Evolutionary conservation across 2,797 vertebrate species (phyloP), one percentile per base, ranked within the genome.

Genomic region (Nannoperca australis): DNA sequence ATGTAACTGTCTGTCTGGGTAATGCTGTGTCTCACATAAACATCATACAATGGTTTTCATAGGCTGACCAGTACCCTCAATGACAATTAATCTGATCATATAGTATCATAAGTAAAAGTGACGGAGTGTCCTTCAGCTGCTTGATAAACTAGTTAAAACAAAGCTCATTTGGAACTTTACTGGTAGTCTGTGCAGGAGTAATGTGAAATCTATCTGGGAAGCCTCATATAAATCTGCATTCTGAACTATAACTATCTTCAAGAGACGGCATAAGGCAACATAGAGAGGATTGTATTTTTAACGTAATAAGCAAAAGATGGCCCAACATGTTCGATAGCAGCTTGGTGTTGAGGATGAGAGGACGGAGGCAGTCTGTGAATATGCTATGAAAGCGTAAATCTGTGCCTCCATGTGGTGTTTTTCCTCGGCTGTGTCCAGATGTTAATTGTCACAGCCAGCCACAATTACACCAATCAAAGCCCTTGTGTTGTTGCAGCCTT

Each of bases 391-490:
- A 89, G 80, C 78, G 71, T 55, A 61, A 76, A 80, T 86, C 38
- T 78, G 55, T 74, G 70, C 69, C 51, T 75, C 70, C 54, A 53
- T 65, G 45, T 56, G 36, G 36, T 68, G 60, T 71, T 82, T 79
- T 50, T 22, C 38, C 62, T 32, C 65, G 22, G 38, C 54, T 70
- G 56, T 62, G 76, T 87, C 78, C 79, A 80, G 71, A 85, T 85
- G 85, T 85, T 81, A 79, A 89, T 83, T 81, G 81, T 78, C 73
- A 82, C 78, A 72, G 60, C 11, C 8, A 83, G 71, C 56, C 72
- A 75, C 59, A 82, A 80, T 83, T 81, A 72, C 77, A 65, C 67
- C 68, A 84, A 87, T 86, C 81, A 85, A 85, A 83, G 80, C 32
- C 4, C 17, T 74, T 53, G 45, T 82, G 70, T 70, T 73, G 73